phyloP scores from a whole-genome alignment of 2,888 invertebrate genomes.

The Acanthosepion pharaonis region DNA sequence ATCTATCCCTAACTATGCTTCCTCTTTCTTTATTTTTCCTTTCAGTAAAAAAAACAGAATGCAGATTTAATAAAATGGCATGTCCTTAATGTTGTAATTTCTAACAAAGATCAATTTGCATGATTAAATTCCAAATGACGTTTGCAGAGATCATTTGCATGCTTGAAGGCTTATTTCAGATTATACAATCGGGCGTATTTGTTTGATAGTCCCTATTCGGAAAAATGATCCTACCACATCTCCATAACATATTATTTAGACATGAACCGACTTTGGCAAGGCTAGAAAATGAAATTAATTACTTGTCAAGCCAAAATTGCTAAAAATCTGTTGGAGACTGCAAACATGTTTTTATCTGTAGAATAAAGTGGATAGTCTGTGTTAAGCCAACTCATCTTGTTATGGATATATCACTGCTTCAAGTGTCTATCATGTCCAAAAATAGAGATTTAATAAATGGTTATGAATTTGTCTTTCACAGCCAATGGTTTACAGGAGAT shows the following conservation, averaged over 20 bases:
- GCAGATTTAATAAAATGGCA: neutral
- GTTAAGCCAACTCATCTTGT: neutral
- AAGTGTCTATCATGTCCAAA: constrained; percentile 17
- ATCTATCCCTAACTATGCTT: no score
- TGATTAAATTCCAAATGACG: constrained; percentile 33
- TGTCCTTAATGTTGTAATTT: constrained; percentile 8
- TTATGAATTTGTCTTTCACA: neutral
- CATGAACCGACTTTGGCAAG: neutral
- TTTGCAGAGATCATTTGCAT: constrained; percentile 33
- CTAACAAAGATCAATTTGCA: neutral
- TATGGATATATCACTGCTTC: neutral
- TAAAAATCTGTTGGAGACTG: neutral
- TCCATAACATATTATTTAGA: neutral
- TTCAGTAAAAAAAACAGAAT: neutral
- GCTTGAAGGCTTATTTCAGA: neutral
- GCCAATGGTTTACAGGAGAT: neutral
- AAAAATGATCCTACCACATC: neutral
- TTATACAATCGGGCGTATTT: neutral
- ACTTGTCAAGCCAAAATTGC: neutral
- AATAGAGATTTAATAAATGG: neutral
- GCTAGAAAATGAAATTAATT: constrained; percentile 13
- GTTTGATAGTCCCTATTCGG: neutral
- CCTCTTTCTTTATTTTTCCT: neutral
- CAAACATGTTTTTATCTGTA: constrained; percentile 2
- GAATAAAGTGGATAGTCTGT: constrained; percentile 4